phyloP scores from a whole-genome alignment of 2,888 invertebrate species.

The Drosophila fungiperda region DNA sequence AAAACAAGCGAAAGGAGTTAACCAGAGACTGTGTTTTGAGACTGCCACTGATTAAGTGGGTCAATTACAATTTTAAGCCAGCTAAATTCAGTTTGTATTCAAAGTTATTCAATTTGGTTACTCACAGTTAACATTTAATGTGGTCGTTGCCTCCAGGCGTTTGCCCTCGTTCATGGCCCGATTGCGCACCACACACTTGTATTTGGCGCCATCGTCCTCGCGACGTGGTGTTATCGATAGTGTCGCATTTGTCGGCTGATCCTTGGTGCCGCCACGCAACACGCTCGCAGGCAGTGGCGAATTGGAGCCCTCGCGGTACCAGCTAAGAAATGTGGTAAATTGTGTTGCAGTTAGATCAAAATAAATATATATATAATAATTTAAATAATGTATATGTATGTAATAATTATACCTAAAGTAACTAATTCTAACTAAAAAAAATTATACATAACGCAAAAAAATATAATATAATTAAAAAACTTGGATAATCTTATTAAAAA shows the following conservation, averaged over 20 bases:
- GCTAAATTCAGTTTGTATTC: no score
- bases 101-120: slow-evolving; percentile 71
- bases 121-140: slow-evolving; percentile 96
- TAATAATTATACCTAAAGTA: no score
- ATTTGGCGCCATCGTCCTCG: slow-evolving; percentile 93
- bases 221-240: slow-evolving; percentile 91
- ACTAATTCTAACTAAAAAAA: no score
- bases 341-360: not conserved
- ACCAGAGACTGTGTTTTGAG: not conserved
- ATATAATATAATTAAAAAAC: no score
- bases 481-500: no score
- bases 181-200: slow-evolving; percentile 95
- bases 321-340: slow-evolving; percentile 85
- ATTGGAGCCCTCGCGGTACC: slow-evolving; percentile 92
- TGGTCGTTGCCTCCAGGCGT: slow-evolving; percentile 91
- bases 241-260: slow-evolving; percentile 91
- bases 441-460: no score
- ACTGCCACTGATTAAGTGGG: not conserved
- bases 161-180: slow-evolving; percentile 93
- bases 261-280: slow-evolving; percentile 90
- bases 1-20: not conserved
- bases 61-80: not conserved
- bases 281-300: slow-evolving; percentile 90
- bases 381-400: no score
- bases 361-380: not conserved